phyloP scores from a whole-genome alignment of 2,797 vertebrate genomes.

The Coranthus polyacanthus region DNA sequence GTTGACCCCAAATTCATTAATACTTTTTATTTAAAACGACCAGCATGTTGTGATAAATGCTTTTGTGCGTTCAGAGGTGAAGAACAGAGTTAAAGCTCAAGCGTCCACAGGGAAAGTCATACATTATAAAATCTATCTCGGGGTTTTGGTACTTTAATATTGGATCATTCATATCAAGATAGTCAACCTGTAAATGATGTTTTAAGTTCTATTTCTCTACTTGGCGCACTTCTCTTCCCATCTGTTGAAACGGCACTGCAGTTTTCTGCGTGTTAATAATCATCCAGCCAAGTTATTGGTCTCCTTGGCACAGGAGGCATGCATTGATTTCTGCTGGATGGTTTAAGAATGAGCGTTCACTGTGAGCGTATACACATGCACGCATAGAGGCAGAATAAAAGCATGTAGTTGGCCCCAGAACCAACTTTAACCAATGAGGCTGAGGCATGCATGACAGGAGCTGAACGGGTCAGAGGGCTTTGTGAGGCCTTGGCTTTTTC shows the following conservation, averaged over 20 bases:
- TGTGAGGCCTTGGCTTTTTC: slow-evolving; percentile 48
- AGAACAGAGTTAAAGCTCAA: no score
- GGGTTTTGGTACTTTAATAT: no score
- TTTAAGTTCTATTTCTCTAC: background rate
- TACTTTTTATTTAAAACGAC: no score
- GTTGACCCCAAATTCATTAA: no score
- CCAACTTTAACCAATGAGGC: slow-evolving; percentile 21
- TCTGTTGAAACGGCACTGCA: background rate
- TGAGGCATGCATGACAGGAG: slow-evolving; percentile 59
- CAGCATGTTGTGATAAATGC: no score
- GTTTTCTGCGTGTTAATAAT: background rate
- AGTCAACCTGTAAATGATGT: background rate
- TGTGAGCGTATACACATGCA: slow-evolving; percentile 4
- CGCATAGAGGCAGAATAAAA: background rate
- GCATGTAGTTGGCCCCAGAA: slow-evolving; percentile 17
- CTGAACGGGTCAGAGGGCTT: slow-evolving; percentile 43
- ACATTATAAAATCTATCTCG: no score
- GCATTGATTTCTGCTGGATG: background rate
- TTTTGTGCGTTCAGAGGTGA: no score
- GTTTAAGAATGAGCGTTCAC: slow-evolving; percentile 8
- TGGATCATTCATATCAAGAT: no score
- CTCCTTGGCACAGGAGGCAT: background rate
- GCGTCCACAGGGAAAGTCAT: no score
- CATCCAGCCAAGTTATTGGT: background rate
- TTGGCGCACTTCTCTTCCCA: background rate